Evolutionary conservation across 2,113 vertebrate genomes (phyloP).

Genomic region (Perca schrenkii): DNA sequence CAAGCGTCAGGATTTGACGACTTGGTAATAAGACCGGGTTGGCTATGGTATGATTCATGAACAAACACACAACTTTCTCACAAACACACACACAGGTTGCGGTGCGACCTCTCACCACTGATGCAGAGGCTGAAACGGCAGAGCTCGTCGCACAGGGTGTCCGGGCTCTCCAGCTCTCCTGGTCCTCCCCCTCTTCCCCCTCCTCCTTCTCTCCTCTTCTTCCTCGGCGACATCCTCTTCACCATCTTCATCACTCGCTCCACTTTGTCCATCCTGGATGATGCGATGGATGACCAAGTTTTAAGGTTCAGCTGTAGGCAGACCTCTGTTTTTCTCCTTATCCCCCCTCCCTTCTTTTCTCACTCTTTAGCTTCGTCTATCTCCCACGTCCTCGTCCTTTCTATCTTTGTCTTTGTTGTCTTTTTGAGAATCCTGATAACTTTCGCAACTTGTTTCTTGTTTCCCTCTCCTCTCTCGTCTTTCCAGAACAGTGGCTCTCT

Average conservation of each 20-base stretch:
- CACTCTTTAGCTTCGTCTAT: background rate
- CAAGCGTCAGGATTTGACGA: too few relatives aligned
- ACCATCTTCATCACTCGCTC: conserved; percentile 81
- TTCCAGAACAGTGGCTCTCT: background rate
- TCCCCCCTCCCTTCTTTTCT: background rate
- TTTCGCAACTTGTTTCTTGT: conserved; percentile 19
- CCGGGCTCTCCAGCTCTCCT: conserved; percentile 73
- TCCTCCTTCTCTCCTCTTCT: conserved; percentile 71
- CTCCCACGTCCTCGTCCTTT: background rate
- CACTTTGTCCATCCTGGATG: conserved; percentile 74
- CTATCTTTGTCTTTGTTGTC: background rate
- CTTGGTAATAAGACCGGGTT: too few relatives aligned
- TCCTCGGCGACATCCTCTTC: conserved; percentile 79
- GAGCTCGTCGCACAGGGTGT: conserved; percentile 76
- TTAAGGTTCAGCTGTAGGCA: conserved; percentile 2
- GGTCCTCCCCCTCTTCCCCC: conserved; percentile 54
- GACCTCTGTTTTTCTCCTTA: background rate
- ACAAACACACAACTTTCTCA: background rate
- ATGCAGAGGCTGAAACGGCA: conserved; percentile 78
- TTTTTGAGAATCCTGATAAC: conserved; percentile 21
- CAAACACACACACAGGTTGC: conserved; percentile 13
- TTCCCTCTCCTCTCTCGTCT: conserved; percentile 1
- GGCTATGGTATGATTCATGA: background rate
- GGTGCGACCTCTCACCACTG: conserved; percentile 60
- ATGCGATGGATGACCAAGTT: background rate